phyloP scores from a whole-genome alignment of 2,888 invertebrate genomes.

The Tigriopus californicus region DNA sequence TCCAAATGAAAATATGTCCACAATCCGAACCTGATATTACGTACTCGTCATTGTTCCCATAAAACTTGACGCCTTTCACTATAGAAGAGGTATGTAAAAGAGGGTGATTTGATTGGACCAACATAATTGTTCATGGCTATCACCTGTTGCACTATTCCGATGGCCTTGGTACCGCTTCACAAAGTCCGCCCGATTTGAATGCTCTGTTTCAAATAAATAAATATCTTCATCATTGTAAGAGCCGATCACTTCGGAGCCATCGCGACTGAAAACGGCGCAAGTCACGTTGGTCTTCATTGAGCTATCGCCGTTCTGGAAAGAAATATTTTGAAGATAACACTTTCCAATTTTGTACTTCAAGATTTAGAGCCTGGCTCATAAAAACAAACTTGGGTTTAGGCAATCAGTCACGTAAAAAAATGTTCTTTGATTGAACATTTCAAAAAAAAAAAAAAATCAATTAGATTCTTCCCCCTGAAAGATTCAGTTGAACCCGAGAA shows the following conservation, averaged over 20 bases:
- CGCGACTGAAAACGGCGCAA: conserved; percentile 72
- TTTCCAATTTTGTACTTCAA: too few relatives aligned
- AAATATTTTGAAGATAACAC: too few relatives aligned
- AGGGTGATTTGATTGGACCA: background rate
- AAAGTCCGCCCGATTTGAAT: conserved; percentile 34
- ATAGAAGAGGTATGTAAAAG: conserved; percentile 21
- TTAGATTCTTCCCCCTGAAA: too few relatives aligned
- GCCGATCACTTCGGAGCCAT: conserved; percentile 75
- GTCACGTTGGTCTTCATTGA: conserved; percentile 38
- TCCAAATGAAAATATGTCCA: conserved; percentile 70
- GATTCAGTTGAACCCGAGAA: too few relatives aligned
- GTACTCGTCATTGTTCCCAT: conserved; percentile 74
- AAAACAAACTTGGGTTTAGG: too few relatives aligned
- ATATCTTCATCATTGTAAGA: conserved; percentile 85
- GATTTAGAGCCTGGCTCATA: too few relatives aligned
- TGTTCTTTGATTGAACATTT: too few relatives aligned
- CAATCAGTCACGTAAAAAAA: too few relatives aligned
- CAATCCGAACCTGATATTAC: conserved; percentile 87
- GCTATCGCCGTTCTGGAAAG: conserved; percentile 14
- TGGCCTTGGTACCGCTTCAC: conserved; percentile 35
- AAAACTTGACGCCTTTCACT: conserved; percentile 83
- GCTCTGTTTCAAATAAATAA: conserved; percentile 56
- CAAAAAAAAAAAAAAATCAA: too few relatives aligned
- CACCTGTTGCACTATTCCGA: conserved; percentile 35
- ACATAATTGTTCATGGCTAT: too few relatives aligned